Evolutionary conservation across 2,113 vertebrate genomes (phyloP).

Genomic region (Isurus oxyrinchus): DNA sequence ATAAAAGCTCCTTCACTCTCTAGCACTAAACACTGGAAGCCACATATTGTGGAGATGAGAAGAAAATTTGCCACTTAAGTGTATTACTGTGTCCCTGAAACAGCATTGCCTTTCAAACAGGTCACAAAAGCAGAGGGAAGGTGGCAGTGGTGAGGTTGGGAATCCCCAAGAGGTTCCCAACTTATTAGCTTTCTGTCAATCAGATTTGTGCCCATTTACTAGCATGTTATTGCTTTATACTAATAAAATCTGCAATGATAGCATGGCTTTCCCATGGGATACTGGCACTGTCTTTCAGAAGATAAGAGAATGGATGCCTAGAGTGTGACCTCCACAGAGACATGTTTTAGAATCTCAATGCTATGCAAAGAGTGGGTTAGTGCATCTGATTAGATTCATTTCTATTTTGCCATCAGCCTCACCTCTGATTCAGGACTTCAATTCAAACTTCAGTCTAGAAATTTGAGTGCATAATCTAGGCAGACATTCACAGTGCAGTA

Average conservation of each 20-base stretch:
- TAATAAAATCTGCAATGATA: not conserved
- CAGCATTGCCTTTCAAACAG: not conserved
- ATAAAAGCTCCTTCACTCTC: not conserved
- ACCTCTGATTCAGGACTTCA: not conserved
- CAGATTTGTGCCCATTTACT: not conserved
- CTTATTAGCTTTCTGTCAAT: not conserved
- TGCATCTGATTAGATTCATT: not conserved
- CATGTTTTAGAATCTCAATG: not conserved
- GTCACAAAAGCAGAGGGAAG: not conserved
- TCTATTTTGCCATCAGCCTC: not conserved
- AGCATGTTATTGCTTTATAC: not conserved
- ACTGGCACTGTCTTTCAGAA: not conserved
- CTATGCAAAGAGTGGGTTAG: not conserved
- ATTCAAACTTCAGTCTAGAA: not conserved
- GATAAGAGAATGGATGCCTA: not conserved
- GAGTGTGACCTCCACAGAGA: not conserved
- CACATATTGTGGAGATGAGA: not conserved
- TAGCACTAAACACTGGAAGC: not conserved
- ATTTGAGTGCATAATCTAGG: not conserved
- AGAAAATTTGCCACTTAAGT: not conserved
- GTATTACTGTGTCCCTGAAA: not conserved
- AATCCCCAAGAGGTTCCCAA: not conserved
- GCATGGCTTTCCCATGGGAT: not conserved
- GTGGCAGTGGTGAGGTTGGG: not conserved
- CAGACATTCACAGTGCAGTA: not conserved